These are phyloP conservation scores for Lasioglossum oenotherae DNA, from an alignment of 2,888 invertebrate species.

Conservation along the genomic window DNA sequence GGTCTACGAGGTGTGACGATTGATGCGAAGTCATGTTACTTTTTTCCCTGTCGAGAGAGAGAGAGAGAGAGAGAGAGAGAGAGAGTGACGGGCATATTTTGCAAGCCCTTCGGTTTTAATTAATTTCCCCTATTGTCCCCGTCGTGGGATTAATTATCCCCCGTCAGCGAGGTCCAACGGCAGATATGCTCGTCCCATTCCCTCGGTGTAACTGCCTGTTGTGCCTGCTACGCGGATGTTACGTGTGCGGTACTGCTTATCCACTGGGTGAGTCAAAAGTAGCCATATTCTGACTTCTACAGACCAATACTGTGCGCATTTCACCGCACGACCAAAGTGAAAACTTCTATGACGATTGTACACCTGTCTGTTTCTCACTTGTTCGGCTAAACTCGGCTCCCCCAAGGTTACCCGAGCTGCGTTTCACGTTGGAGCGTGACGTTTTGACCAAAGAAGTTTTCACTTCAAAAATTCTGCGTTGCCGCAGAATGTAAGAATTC, in stretches of 20 bases:
- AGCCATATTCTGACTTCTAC: neutral
- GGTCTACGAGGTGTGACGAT: neutral
- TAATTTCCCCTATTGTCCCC: constrained; percentile 12
- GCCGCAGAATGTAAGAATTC: neutral
- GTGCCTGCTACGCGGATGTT: constrained; percentile 9
- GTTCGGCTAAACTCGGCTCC: too few relatives aligned
- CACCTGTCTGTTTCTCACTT: too few relatives aligned
- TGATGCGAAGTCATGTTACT: neutral
- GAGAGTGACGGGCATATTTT: neutral
- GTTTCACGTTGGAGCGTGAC: too few relatives aligned
- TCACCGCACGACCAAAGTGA: too few relatives aligned
- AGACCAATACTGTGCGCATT: too few relatives aligned
- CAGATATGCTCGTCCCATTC: neutral
- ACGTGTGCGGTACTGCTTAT: neutral
- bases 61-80: neutral
- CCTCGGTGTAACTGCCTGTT: neutral
- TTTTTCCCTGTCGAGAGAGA: neutral
- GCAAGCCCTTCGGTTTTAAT: constrained; percentile 15
- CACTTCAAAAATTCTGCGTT: too few relatives aligned
- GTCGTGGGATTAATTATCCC: neutral
- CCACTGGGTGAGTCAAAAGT: neutral
- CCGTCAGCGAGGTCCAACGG: neutral
- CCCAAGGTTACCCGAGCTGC: too few relatives aligned
- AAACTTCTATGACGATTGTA: too few relatives aligned
- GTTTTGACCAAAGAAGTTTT: too few relatives aligned